Evolutionary conservation across 2,888 invertebrate genomes (phyloP).

Genomic region (Coleophora deauratella): DNA sequence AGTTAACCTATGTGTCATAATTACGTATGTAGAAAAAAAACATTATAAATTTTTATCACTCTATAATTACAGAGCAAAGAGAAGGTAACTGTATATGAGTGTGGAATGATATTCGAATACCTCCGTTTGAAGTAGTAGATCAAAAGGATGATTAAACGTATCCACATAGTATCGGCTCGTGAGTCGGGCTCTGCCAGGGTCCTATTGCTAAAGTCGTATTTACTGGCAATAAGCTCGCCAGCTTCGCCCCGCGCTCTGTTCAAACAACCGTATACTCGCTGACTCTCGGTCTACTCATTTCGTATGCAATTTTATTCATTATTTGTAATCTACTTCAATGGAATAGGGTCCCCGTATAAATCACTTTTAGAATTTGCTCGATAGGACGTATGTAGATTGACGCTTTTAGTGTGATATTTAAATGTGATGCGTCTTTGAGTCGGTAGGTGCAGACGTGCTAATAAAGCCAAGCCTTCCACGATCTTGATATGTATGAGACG

Average conservation of each 20-base stretch:
- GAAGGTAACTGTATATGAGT: too few relatives aligned
- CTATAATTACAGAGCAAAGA: too few relatives aligned
- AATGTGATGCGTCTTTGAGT: slow-evolving; percentile 59
- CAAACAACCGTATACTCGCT: slow-evolving; percentile 61
- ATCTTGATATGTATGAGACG: slow-evolving; percentile 48
- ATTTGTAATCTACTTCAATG: slow-evolving; percentile 73
- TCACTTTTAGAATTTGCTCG: slow-evolving; percentile 68
- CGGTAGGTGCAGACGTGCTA: slow-evolving; percentile 44
- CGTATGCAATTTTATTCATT: slow-evolving; percentile 74
- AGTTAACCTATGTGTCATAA: too few relatives aligned
- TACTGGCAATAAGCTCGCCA: slow-evolving; percentile 52
- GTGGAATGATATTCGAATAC: slow-evolving; percentile 1
- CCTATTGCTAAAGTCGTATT: slow-evolving; percentile 34
- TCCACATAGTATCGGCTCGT: slow-evolving; percentile 1
- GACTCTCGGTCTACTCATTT: slow-evolving; percentile 65
- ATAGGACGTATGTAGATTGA: slow-evolving; percentile 68
- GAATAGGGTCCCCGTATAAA: slow-evolving; percentile 68
- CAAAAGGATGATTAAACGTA: slow-evolving; percentile 31
- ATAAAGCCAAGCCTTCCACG: slow-evolving; percentile 49
- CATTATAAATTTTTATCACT: too few relatives aligned
- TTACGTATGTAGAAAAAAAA: too few relatives aligned
- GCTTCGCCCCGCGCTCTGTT: slow-evolving; percentile 33
- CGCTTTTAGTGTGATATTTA: slow-evolving; percentile 70
- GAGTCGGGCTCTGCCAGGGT: neutral
- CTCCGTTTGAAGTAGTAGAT: slow-evolving; percentile 20